A percentile compares a stretch with the other conserved stretches of the same genome.
Conservation (phyloP, 2,888 invertebrate genomes). For the Yponomeuta cagnagella region DNA sequence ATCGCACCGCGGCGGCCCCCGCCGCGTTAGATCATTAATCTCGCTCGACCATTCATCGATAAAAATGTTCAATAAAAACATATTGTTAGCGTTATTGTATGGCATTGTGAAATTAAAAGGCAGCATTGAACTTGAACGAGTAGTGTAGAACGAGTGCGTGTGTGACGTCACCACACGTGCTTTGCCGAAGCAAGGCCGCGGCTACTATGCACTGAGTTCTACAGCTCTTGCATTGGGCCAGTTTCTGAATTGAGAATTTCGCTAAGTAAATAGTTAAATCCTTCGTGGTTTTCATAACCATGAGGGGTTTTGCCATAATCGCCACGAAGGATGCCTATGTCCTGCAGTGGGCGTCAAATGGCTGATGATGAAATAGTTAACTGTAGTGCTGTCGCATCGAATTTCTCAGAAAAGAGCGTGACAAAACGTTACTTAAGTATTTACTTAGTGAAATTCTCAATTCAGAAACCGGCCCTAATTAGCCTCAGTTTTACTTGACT, state of each 20-base stretch:
- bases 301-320: too few species aligned
- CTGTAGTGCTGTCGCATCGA: too few species aligned
- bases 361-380: too few species aligned
- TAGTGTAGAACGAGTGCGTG: constrained; percentile 37
- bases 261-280: too few species aligned
- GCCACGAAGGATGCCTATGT: too few species aligned
- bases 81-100: constrained; percentile 14
- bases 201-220: background rate
- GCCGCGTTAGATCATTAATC: background rate
- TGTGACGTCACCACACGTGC: constrained; percentile 16
- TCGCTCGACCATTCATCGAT: constrained; percentile 14
- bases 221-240: background rate
- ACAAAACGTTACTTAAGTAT: too few species aligned
- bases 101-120: constrained; percentile 52
- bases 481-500: background rate
- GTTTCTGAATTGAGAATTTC: too few species aligned
- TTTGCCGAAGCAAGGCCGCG: constrained; percentile 20
- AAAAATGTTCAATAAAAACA: constrained; percentile 7
- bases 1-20: background rate
- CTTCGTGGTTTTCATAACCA: too few species aligned
- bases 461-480: too few species aligned
- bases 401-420: too few species aligned
- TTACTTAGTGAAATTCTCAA: too few species aligned
- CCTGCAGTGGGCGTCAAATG: too few species aligned
- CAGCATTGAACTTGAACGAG: constrained; percentile 72